A percentile compares a stretch with the other conserved stretches of the same genome.
These are phyloP conservation scores for Brachyistius frenatus DNA, from an alignment of 2,113 vertebrate genomes.

Conservation along the genomic window DNA sequence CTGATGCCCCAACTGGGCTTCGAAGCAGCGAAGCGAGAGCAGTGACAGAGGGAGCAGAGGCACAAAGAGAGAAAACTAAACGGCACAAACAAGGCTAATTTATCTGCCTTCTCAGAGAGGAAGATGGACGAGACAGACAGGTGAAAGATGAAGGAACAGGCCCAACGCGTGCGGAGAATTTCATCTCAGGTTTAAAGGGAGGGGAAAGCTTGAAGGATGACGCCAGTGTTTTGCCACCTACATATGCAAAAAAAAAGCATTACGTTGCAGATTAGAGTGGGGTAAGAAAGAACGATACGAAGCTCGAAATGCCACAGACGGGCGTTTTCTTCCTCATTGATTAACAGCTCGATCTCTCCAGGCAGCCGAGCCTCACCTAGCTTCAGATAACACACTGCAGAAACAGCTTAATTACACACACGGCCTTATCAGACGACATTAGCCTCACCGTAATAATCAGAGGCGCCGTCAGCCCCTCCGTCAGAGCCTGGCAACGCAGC, in stretches of 20 bases:
- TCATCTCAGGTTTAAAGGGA: neutral
- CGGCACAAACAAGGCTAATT: conserved; percentile 50
- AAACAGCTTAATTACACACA: conserved; percentile 83
- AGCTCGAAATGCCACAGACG: conserved; percentile 31
- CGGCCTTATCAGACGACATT: conserved; percentile 81
- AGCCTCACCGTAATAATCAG: conserved; percentile 78
- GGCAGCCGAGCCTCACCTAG: conserved; percentile 66
- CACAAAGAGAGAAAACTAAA: conserved; percentile 56
- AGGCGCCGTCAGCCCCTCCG: conserved; percentile 60
- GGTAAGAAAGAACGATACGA: conserved; percentile 23
- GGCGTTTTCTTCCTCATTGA: conserved; percentile 42
- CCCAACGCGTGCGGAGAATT: neutral
- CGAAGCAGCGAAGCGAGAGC: conserved; percentile 1
- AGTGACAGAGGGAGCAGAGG: conserved; percentile 47
- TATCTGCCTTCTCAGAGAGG: conserved; percentile 27
- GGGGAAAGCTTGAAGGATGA: neutral
- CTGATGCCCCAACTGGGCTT: conserved; percentile 29
- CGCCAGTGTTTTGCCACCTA: neutral
- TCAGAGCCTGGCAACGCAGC: conserved; percentile 71
- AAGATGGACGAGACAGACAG: conserved; percentile 2
- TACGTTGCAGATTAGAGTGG: conserved; percentile 25
- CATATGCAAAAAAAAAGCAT: conserved; percentile 7
- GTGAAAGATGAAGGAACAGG: conserved; percentile 28
- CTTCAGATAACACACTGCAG: conserved; percentile 72
- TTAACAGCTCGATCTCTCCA: conserved; percentile 71